These are phyloP conservation scores for Epirrhoe alternata DNA, from an alignment of 2,888 invertebrate genomes.

Conservation along the genomic window DNA sequence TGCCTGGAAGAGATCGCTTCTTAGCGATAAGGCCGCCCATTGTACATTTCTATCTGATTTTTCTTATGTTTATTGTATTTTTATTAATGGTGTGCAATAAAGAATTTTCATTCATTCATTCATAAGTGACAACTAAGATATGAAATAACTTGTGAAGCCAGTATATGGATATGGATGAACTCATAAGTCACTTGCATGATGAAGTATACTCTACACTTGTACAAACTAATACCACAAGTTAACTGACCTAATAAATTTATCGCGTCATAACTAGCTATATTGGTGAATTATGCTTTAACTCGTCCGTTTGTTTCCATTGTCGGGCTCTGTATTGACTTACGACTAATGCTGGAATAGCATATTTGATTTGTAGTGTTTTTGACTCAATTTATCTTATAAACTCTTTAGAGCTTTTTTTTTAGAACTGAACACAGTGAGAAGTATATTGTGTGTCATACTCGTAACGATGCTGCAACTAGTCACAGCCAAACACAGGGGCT, in stretches of 20 bases:
- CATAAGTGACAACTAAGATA: too few species aligned
- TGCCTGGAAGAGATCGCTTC: too few species aligned
- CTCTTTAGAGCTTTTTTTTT: not conserved
- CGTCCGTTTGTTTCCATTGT: conserved; percentile 59
- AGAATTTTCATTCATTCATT: too few species aligned
- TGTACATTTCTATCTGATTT: too few species aligned
- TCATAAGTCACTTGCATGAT: conserved; percentile 1
- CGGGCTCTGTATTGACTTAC: conserved; percentile 38
- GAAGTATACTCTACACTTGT: conserved; percentile 21
- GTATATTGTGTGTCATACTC: too few species aligned
- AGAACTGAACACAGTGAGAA: too few species aligned
- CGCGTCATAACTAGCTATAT: conserved; percentile 76
- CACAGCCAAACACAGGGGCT: too few species aligned
- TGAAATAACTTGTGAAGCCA: too few species aligned
- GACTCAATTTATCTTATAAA: not conserved
- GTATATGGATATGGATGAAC: not conserved
- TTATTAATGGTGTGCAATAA: too few species aligned
- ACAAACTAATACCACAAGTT: conserved; percentile 63
- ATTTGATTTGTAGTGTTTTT: not conserved
- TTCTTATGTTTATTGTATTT: too few species aligned
- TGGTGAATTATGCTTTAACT: conserved; percentile 67
- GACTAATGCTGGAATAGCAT: conserved; percentile 30
- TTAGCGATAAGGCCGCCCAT: too few species aligned
- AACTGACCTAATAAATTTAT: conserved; percentile 81
- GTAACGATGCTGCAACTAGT: too few species aligned